These are phyloP conservation scores for Oxycera nigricornis DNA, from an alignment of 2,888 invertebrate species.

Conservation along the genomic window DNA sequence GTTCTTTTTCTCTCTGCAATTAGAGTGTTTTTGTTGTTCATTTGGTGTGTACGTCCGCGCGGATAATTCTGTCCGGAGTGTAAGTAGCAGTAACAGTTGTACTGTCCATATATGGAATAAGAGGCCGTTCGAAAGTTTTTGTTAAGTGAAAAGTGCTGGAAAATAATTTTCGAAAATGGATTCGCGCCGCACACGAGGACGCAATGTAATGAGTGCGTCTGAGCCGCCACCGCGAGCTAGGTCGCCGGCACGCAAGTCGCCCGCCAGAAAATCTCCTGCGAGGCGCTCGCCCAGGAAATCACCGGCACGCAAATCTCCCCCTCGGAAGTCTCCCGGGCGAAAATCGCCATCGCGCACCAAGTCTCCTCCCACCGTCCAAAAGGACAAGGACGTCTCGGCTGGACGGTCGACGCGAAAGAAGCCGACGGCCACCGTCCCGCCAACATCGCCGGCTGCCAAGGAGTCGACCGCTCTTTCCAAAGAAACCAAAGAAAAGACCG, in stretches of 20 bases:
- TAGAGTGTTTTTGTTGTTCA: neutral
- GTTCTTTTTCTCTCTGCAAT: neutral
- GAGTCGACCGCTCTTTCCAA: neutral
- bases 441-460: slow-evolving; percentile 1
- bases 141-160: neutral
- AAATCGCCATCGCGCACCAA: slow-evolving; percentile 39
- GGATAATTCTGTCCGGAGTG: no score
- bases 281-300: slow-evolving; percentile 62
- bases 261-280: slow-evolving; percentile 65
- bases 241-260: slow-evolving; percentile 50
- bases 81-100: neutral
- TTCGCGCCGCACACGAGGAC: slow-evolving; percentile 23
- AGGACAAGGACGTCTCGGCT: neutral
- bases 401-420: neutral
- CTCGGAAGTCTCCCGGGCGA: slow-evolving; percentile 14
- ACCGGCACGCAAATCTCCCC: slow-evolving; percentile 43
- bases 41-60: neutral
- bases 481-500: slow-evolving; percentile 15
- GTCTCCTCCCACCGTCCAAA: slow-evolving; percentile 22
- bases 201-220: slow-evolving; percentile 11
- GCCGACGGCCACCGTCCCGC: slow-evolving; percentile 29
- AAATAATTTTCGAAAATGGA: slow-evolving; percentile 8
- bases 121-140: neutral
- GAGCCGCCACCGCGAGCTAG: slow-evolving; percentile 19
- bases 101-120: neutral